phyloP scores from a whole-genome alignment of 1,140 invertebrate genomes.

The Copidosoma floridanum region DNA sequence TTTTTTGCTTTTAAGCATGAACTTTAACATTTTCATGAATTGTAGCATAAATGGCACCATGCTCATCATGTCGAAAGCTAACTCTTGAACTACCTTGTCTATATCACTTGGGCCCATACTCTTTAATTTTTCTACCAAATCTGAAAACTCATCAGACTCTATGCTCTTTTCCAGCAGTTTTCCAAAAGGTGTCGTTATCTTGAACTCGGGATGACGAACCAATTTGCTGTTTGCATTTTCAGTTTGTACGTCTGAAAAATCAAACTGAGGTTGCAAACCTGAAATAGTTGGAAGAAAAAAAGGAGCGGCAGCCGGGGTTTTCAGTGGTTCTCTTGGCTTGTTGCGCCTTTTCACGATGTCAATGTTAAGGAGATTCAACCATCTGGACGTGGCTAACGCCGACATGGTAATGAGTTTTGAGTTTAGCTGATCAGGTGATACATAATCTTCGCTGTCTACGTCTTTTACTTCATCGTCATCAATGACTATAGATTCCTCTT shows the following conservation, averaged over 20 bases:
- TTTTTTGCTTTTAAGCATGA: slow-evolving; percentile 71
- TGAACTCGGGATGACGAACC: slow-evolving; percentile 58
- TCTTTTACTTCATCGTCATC: slow-evolving; percentile 51
- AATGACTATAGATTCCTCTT: slow-evolving; percentile 34
- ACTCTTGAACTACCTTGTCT: slow-evolving; percentile 84
- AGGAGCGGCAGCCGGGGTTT: slow-evolving; percentile 81
- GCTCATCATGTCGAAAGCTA: slow-evolving; percentile 72
- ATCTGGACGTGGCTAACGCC: slow-evolving; percentile 79
- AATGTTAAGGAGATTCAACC: slow-evolving; percentile 90
- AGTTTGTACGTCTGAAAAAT: slow-evolving; percentile 59
- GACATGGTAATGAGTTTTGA: slow-evolving; percentile 85
- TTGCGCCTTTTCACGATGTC: slow-evolving; percentile 89
- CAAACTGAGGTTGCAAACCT: slow-evolving; percentile 80
- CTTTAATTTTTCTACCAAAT: slow-evolving; percentile 75
- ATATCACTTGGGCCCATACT: slow-evolving; percentile 79
- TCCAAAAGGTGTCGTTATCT: slow-evolving; percentile 68
- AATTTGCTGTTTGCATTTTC: slow-evolving; percentile 55
- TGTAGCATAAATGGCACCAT: slow-evolving; percentile 68
- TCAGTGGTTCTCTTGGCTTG: slow-evolving; percentile 83
- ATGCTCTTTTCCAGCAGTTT: slow-evolving; percentile 58
- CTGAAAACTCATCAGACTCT: slow-evolving; percentile 55
- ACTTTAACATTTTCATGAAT: slow-evolving; percentile 77
- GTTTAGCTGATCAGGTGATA: slow-evolving; percentile 79
- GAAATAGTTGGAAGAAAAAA: slow-evolving; percentile 93
- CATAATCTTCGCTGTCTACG: slow-evolving; percentile 64